Conservation (phyloP, 2,797 vertebrate genomes). For the Typhlichthys eigenmanni region DNA sequence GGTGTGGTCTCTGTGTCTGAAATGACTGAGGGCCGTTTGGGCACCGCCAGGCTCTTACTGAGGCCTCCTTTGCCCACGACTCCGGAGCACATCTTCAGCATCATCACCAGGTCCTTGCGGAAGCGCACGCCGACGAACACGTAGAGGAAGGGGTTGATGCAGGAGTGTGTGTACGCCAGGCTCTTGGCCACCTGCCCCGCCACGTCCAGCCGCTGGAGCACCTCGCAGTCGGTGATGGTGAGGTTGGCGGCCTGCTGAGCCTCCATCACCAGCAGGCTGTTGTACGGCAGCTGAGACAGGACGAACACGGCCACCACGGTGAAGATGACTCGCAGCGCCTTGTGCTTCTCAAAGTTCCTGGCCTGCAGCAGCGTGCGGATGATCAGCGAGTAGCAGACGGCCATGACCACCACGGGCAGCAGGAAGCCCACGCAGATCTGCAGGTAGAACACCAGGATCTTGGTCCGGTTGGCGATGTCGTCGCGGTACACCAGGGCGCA, state of each 20-base stretch:
- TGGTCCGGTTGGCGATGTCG: constrained; percentile 55
- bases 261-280: constrained; percentile 79
- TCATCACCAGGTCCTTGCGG: constrained; percentile 77
- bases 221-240: constrained; percentile 65
- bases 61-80: constrained; percentile 52
- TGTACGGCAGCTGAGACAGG: constrained; percentile 87
- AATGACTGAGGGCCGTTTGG: constrained; percentile 79
- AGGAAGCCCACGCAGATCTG: constrained; percentile 87
- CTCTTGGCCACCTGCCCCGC: constrained; percentile 82
- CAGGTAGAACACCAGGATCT: constrained; percentile 77
- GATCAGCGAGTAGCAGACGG: constrained; percentile 85
- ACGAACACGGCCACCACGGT: constrained; percentile 82
- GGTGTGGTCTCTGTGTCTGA: constrained; percentile 80
- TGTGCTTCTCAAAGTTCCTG: constrained; percentile 86
- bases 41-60: constrained; percentile 46
- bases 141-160: constrained; percentile 89
- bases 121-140: constrained; percentile 88
- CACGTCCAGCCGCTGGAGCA: constrained; percentile 65
- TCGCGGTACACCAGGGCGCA: constrained; percentile 77
- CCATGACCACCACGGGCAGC: constrained; percentile 82
- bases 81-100: constrained; percentile 58
- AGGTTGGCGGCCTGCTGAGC: constrained; percentile 64
- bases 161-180: constrained; percentile 87
- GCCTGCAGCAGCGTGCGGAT: constrained; percentile 83
- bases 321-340: constrained; percentile 84